Percentiles rank a stretch among this genome's conserved stretches.
Evolutionary conservation across 1,140 invertebrate genomes (phyloP).

Genomic region (Drosophila pruinosa): DNA sequence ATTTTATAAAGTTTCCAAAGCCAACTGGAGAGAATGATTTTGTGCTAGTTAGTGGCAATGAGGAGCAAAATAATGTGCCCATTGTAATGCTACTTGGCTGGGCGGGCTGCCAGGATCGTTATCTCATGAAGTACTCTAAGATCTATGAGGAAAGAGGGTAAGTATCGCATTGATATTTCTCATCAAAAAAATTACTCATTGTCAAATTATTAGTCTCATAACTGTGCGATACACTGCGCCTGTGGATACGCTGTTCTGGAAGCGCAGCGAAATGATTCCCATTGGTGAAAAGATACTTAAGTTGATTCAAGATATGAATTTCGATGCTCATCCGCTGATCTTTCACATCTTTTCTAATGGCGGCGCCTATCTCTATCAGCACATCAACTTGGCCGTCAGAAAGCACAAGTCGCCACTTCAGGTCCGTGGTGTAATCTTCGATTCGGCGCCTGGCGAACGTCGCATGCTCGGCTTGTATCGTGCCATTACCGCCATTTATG

Average conservation of each 20-base stretch:
- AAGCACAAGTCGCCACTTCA: slow-evolving; percentile 83
- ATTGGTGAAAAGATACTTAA: slow-evolving; percentile 88
- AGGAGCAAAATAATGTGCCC: slow-evolving; percentile 86
- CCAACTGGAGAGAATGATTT: slow-evolving; percentile 83
- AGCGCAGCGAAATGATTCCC: slow-evolving; percentile 85
- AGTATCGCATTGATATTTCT: slow-evolving; percentile 38
- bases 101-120: slow-evolving; percentile 90
- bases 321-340: slow-evolving; percentile 89
- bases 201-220: slow-evolving; percentile 85
- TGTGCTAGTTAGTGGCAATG: slow-evolving; percentile 83
- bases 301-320: slow-evolving; percentile 87
- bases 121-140: slow-evolving; percentile 90
- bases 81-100: slow-evolving; percentile 90
- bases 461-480: slow-evolving; percentile 84
- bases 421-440: slow-evolving; percentile 89
- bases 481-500: slow-evolving; percentile 86
- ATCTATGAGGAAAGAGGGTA: slow-evolving; percentile 90
- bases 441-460: slow-evolving; percentile 88
- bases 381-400: slow-evolving; percentile 85
- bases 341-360: slow-evolving; percentile 93
- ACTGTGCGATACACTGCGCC: slow-evolving; percentile 89
- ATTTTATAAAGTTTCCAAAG: slow-evolving; percentile 86
- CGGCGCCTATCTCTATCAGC: slow-evolving; percentile 88
- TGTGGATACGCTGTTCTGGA: slow-evolving; percentile 87
- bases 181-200: background rate